Evolutionary conservation across 2,888 invertebrate genomes (phyloP).

Genomic region (Plagodis dolabraria): DNA sequence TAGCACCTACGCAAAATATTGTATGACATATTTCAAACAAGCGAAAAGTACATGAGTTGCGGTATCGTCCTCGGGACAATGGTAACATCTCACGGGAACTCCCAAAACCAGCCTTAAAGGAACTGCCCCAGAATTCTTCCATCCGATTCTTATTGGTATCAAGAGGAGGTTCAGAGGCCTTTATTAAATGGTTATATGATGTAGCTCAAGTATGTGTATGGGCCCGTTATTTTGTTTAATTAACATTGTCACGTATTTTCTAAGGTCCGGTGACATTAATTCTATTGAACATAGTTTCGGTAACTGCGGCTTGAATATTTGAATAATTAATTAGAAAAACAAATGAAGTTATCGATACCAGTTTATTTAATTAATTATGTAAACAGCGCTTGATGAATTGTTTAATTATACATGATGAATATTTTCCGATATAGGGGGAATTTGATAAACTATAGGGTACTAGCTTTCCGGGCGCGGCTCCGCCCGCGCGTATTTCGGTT

Average conservation of each 20-base stretch:
- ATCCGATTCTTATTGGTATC: conserved; percentile 52
- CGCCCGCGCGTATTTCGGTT: no score
- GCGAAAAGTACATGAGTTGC: conserved; percentile 3
- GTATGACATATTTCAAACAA: not conserved
- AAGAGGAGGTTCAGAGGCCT: conserved; percentile 51
- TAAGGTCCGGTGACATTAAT: conserved; percentile 37
- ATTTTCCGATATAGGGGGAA: not conserved
- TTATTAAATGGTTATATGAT: conserved; percentile 49
- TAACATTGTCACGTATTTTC: conserved; percentile 62
- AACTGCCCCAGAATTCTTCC: conserved; percentile 60
- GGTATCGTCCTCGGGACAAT: conserved; percentile 21
- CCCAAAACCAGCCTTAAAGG: conserved; percentile 61
- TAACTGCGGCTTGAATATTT: conserved; percentile 29
- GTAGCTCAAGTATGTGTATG: conserved; percentile 24
- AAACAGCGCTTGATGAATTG: conserved; percentile 8
- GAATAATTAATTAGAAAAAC: conserved; percentile 22
- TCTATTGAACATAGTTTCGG: conserved; percentile 40
- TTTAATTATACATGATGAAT: not conserved
- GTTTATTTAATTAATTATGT: conserved; percentile 19
- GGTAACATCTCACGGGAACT: conserved; percentile 46
- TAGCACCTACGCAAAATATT: no score
- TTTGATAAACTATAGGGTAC: no score
- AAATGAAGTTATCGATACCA: conserved; percentile 21
- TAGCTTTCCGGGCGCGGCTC: no score
- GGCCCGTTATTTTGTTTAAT: conserved; percentile 64